A percentile compares a stretch with the other conserved stretches of the same genome.
phyloP scores from a whole-genome alignment of 1,140 invertebrate genomes.

The Elymnias hypermnestra region DNA sequence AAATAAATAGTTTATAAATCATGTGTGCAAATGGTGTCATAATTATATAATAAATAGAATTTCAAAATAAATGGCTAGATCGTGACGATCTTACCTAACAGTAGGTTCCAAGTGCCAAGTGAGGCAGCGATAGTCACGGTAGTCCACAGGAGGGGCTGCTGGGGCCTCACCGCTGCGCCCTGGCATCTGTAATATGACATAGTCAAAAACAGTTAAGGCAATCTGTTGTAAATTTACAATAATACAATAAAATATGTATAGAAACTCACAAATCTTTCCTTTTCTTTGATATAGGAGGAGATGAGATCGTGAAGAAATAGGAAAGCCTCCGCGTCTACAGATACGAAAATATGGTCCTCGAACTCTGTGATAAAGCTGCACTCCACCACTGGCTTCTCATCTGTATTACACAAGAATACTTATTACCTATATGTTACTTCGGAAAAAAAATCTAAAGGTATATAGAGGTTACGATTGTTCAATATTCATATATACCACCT shows the following conservation, averaged over 20 bases:
- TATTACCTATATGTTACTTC: no score
- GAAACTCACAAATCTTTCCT: constrained; percentile 85
- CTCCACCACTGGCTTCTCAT: constrained; percentile 91
- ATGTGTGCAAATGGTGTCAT: no score
- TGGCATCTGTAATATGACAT: constrained; percentile 37
- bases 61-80: no score
- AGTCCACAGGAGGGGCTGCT: constrained; percentile 79
- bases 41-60: no score
- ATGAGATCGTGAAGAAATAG: constrained; percentile 98
- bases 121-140: constrained; percentile 94
- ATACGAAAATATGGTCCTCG: constrained; percentile 98
- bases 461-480: no score
- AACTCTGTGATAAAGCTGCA: constrained; percentile 99
- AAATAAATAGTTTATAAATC: constrained; percentile 5
- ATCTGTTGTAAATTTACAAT: background rate
- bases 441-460: no score
- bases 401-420: no score
- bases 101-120: constrained; percentile 99
- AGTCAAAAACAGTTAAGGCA: no score
- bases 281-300: constrained; percentile 95
- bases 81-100: constrained; percentile 90
- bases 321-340: constrained; percentile 97
- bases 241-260: constrained; percentile 2
- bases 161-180: constrained; percentile 23
- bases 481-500: no score